These are phyloP conservation scores for Notothenia coriiceps DNA, from an alignment of 2,113 vertebrate species.

Conservation along the genomic window DNA sequence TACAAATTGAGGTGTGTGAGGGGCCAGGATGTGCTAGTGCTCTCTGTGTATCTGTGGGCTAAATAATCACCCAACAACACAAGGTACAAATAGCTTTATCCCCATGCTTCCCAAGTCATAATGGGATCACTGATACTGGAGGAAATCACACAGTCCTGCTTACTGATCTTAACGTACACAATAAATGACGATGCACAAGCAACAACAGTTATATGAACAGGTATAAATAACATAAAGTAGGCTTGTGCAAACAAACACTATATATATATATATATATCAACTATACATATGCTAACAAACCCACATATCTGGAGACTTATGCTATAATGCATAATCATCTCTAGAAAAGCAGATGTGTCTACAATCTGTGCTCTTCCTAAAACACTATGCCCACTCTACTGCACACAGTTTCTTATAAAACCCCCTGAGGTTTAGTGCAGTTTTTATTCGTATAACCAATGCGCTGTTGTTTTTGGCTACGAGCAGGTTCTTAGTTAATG, in stretches of 20 bases:
- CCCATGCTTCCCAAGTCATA: constrained; percentile 45
- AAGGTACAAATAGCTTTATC: constrained; percentile 62
- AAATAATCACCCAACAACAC: constrained; percentile 48
- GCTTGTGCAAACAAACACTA: not conserved
- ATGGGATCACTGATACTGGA: constrained; percentile 52
- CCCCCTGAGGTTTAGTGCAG: constrained; percentile 42
- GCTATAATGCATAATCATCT: constrained; percentile 17
- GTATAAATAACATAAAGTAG: not conserved
- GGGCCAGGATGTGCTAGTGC: constrained; percentile 55
- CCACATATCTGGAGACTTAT: constrained; percentile 8
- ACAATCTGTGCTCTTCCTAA: constrained; percentile 15
- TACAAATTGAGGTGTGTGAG: constrained; percentile 69
- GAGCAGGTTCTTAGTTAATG: not conserved
- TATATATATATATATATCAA: not conserved
- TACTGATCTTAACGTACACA: constrained; percentile 23
- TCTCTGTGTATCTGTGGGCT: constrained; percentile 46
- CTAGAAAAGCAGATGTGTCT: constrained; percentile 33
- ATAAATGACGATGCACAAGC: not conserved
- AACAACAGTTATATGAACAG: not conserved
- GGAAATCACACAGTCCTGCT: constrained; percentile 19
- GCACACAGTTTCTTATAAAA: constrained; percentile 30
- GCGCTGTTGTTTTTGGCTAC: constrained; percentile 14
- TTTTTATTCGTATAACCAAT: constrained; percentile 52
- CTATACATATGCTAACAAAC: not conserved
- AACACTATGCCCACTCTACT: constrained; percentile 4